phyloP scores from a whole-genome alignment of 2,113 vertebrate species.

The Bungarus multicinctus region DNA sequence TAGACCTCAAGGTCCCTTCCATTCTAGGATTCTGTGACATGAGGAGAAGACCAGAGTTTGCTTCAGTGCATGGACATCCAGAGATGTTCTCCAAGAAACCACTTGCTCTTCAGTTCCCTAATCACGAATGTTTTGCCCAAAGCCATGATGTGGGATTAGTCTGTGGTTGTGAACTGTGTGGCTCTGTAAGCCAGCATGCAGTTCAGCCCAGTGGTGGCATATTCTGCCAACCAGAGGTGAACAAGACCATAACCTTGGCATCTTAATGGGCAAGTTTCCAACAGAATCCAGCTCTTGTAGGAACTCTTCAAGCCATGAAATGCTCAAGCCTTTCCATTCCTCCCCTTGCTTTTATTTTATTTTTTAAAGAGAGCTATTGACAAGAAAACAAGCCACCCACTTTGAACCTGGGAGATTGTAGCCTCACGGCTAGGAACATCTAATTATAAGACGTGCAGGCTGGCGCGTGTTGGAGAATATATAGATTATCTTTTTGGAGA shows the following conservation, averaged over 20 bases:
- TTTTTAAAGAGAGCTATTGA: neutral
- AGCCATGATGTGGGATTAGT: neutral
- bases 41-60: neutral
- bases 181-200: neutral
- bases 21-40: neutral
- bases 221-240: neutral
- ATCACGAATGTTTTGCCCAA: neutral
- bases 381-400: neutral
- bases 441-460: neutral
- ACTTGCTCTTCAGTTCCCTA: neutral
- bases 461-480: neutral
- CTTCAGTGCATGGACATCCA: neutral
- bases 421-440: neutral
- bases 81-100: neutral
- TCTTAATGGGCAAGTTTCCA: neutral
- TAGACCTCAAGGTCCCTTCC: neutral
- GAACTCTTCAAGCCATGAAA: neutral
- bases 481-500: too few relatives aligned
- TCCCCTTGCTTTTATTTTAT: neutral
- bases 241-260: neutral
- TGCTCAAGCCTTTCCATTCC: neutral
- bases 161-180: neutral
- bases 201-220: neutral
- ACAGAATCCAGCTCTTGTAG: neutral
- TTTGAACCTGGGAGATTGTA: neutral